A percentile compares a stretch with the other conserved stretches of the same genome.
Evolutionary conservation across 2,113 vertebrate species (phyloP).

Genomic region (Aegithalos caudatus): DNA sequence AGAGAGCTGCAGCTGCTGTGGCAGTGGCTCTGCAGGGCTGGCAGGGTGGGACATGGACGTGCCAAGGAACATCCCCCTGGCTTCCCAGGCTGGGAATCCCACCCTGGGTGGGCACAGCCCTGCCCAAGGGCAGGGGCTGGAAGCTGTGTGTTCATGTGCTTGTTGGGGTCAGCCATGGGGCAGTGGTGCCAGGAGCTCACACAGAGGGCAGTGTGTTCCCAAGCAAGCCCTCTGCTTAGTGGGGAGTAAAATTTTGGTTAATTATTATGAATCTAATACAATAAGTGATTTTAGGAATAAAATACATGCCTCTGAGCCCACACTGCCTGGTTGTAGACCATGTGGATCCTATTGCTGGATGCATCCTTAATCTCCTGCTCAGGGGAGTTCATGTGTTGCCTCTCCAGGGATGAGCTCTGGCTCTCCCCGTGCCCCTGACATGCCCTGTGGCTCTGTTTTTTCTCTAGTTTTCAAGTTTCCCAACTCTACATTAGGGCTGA

Average conservation of each 20-base stretch:
- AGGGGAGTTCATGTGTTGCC: neutral
- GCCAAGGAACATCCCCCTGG: neutral
- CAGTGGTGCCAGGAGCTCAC: accelerated
- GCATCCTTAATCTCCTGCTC: neutral
- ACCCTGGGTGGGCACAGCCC: neutral
- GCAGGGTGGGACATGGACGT: accelerated
- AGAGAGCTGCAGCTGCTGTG: accelerated
- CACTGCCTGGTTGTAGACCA: neutral
- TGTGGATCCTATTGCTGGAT: neutral
- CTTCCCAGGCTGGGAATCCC: neutral
- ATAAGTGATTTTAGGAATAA: neutral
- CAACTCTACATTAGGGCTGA: neutral
- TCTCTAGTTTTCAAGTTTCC: neutral
- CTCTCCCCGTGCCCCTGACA: neutral
- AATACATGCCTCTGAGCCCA: neutral
- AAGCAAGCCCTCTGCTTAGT: neutral
- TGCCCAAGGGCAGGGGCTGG: neutral
- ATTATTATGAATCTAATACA: neutral
- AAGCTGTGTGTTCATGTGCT: neutral
- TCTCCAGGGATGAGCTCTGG: neutral
- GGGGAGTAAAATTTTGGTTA: neutral
- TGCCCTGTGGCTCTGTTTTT: neutral
- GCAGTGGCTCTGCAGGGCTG: accelerated
- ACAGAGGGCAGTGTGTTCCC: accelerated
- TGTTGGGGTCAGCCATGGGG: neutral